A percentile compares a stretch with the other conserved stretches of the same genome.
Conservation (phyloP, 2,797 vertebrate species). For the Platyrinchus mystaceus region DNA sequence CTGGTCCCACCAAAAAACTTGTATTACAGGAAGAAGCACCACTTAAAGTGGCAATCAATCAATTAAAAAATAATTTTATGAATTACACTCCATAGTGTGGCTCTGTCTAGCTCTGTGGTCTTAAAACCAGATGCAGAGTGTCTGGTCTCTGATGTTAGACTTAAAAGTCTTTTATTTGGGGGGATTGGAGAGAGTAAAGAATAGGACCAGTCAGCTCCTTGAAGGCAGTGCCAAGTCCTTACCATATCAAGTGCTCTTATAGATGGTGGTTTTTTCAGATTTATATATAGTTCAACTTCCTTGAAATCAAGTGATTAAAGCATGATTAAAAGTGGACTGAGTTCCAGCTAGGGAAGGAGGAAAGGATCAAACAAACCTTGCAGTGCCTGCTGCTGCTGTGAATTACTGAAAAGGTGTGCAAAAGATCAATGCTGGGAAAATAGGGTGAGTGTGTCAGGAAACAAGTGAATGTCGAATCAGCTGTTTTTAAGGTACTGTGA, state of each 20-base stretch:
- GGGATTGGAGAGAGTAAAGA: background rate
- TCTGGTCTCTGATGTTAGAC: background rate
- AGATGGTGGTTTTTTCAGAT: background rate
- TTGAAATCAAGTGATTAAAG: background rate
- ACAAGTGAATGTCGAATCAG: background rate
- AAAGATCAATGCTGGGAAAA: background rate
- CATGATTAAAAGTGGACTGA: background rate
- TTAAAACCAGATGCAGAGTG: background rate
- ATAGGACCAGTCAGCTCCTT: background rate
- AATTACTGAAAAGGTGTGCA: background rate
- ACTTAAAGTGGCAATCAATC: background rate
- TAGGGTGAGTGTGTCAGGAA: background rate
- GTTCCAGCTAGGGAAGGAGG: background rate
- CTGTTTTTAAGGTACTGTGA: background rate
- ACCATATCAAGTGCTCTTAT: background rate
- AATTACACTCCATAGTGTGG: background rate
- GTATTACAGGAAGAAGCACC: background rate
- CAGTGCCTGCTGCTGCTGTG: background rate
- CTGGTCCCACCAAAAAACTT: background rate
- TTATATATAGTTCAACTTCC: background rate
- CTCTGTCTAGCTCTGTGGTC: background rate
- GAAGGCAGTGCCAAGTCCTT: background rate
- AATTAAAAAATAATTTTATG: background rate
- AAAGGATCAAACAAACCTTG: background rate
- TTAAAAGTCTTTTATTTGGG: background rate